A percentile compares a stretch with the other conserved stretches of the same genome.
These are phyloP conservation scores for Neoarius graeffei DNA, from an alignment of 2,113 vertebrate genomes.

Conservation along the genomic window DNA sequence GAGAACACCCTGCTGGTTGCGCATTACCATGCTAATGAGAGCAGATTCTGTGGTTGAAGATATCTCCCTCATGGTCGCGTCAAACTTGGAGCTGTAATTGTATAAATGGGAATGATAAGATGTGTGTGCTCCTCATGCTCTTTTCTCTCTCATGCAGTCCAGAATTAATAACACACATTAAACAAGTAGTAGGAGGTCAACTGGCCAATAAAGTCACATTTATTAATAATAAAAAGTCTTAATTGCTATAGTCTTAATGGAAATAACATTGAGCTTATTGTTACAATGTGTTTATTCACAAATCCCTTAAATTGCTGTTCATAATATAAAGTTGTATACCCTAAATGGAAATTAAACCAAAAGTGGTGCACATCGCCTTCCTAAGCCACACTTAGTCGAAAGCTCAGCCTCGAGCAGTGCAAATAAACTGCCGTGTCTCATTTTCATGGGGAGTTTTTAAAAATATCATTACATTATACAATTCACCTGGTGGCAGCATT, in stretches of 20 bases:
- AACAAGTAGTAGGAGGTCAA: neutral
- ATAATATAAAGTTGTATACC: neutral
- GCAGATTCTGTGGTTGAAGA: slow-evolving; percentile 66
- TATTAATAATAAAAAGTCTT: neutral
- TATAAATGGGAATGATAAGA: slow-evolving; percentile 55
- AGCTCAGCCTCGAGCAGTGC: neutral
- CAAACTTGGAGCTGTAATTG: slow-evolving; percentile 46
- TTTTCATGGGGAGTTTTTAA: slow-evolving; percentile 41
- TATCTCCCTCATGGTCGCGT: slow-evolving; percentile 60
- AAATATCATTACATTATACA: slow-evolving; percentile 49
- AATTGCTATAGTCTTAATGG: neutral
- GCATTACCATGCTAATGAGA: slow-evolving; percentile 80
- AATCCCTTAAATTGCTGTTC: neutral
- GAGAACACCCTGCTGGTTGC: slow-evolving; percentile 73
- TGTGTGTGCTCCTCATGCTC: slow-evolving; percentile 43
- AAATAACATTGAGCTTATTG: neutral
- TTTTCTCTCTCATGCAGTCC: slow-evolving; percentile 10
- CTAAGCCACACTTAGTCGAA: neutral
- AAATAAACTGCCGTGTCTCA: slow-evolving; percentile 20
- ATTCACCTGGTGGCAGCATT: slow-evolving; percentile 40
- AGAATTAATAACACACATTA: neutral
- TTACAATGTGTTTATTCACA: neutral
- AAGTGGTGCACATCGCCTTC: neutral
- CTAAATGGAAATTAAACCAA: neutral
- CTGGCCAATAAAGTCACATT: neutral